Evolutionary conservation across 2,888 invertebrate genomes (phyloP).

Genomic region (Physocephala rufipes): DNA sequence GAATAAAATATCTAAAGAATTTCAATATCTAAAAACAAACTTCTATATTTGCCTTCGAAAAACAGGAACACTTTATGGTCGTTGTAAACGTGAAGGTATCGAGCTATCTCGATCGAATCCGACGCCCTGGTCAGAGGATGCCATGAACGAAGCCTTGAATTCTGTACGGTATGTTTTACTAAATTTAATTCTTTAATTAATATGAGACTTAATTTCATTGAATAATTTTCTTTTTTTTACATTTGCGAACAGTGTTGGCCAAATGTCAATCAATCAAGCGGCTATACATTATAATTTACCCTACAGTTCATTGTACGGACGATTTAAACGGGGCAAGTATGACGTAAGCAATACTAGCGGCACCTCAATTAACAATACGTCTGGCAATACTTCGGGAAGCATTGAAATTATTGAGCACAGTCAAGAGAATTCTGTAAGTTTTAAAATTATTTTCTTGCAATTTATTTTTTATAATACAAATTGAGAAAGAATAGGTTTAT

Average conservation of each 20-base stretch:
- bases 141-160: constrained; percentile 89
- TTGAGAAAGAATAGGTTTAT: too few relatives aligned
- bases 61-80: constrained; percentile 82
- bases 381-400: constrained; percentile 63
- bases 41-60: constrained; percentile 25
- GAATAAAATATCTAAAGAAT: too few relatives aligned
- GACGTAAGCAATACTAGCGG: constrained; percentile 67
- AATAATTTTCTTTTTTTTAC: too few relatives aligned
- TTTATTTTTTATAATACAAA: not conserved
- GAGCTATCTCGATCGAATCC: constrained; percentile 88
- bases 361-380: constrained; percentile 60
- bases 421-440: constrained; percentile 66
- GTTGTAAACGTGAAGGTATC: constrained; percentile 90
- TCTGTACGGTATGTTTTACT: constrained; percentile 76
- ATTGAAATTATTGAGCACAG: constrained; percentile 66
- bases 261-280: constrained; percentile 94
- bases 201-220: too few relatives aligned
- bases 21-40: not conserved
- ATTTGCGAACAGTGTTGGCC: constrained; percentile 74
- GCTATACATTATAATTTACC: constrained; percentile 91
- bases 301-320: constrained; percentile 87
- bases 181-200: not conserved
- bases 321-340: constrained; percentile 88
- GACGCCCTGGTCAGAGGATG: constrained; percentile 94
- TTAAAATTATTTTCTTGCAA: not conserved